Evolutionary conservation across 2,113 vertebrate genomes (phyloP), one percentile per base, ranked within the genome.

Genomic region (Rattus rattus): DNA sequence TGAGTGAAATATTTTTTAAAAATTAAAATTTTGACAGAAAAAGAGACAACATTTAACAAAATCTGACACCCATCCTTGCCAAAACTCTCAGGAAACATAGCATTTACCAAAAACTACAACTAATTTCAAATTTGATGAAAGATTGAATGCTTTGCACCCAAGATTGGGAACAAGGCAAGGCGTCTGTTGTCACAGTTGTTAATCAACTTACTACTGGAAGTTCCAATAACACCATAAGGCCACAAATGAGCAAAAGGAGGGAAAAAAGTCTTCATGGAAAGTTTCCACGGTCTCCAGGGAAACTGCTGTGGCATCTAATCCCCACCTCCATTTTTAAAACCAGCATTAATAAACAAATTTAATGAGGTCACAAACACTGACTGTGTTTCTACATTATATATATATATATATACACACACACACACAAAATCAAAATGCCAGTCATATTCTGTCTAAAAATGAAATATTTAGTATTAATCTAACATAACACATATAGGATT

Each of bases 11-110:
- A 86, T 86, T 86, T 86, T 85, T 85, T 85, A 83, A 56, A 84
- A 86, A 86, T 67, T 86, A 67, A 67, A 86, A 86, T 86, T 86
- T 86, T 86, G 83, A 86, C 83, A 86, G 83, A 67, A 86, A 86
- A 86, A 49, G n/a, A 85, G 59, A 63, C 81, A 94, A 28, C 54
- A 86, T 81, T 76, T 70, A 36, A 95, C 43, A 90, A 95, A 96
- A 80, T 92, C 79, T 26, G 70, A 49, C 54, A 80, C 33, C 16
- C 28, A 47, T n/a, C 89, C 20, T 24, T 92, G 52, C 80, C 49
- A 92, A 92, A 83, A 54, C 12, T 54, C 39, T 91, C 56, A 90
- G 52, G 67, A 81, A 86, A 49, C 73, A 49, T 13, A 84, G 77
- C 24, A 30, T 56, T 43, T 76, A 90, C 26, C 83, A 47, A 67